Evolutionary conservation across 92 coral and sea anemone species (phyloP).

Genomic region (Metridium senile): DNA sequence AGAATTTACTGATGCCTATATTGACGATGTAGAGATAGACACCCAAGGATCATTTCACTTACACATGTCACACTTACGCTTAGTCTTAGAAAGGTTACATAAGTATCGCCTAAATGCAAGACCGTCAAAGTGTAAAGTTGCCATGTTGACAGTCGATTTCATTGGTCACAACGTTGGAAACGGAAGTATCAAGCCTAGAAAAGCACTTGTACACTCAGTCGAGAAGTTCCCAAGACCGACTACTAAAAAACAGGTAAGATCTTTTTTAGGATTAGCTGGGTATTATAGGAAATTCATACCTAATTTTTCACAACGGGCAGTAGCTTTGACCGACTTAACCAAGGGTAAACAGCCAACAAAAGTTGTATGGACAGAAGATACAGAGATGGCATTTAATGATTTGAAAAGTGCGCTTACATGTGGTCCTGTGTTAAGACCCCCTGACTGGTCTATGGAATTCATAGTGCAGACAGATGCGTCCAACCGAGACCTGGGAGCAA

Average conservation of each 20-base stretch:
- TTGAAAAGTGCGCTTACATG: conserved; percentile 26
- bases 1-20: no score
- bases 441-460: conserved; percentile 31
- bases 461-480: conserved; percentile 55
- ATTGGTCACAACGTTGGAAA: no score
- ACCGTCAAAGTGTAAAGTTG: conserved; percentile 58
- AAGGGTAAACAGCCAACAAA: conserved; percentile 28
- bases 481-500: no score
- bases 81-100: conserved; percentile 45
- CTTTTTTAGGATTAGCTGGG: conserved; percentile 28
- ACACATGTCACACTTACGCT: conserved; percentile 33
- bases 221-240: conserved; percentile 46
- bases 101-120: conserved; percentile 19
- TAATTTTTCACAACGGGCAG: conserved; percentile 36
- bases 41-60: conserved; percentile 19
- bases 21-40: no score
- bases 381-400: conserved; percentile 31
- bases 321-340: conserved; percentile 30
- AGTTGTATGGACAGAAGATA: conserved; percentile 26
- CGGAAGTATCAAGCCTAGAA: no score
- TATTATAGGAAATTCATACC: no score
- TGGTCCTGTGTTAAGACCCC: conserved; percentile 38
- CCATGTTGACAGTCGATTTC: no score
- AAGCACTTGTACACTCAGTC: conserved; percentile 45
- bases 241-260: conserved; percentile 45